These are phyloP conservation scores for Cyclophora punctaria DNA, from an alignment of 2,888 invertebrate species.

Conservation along the genomic window DNA sequence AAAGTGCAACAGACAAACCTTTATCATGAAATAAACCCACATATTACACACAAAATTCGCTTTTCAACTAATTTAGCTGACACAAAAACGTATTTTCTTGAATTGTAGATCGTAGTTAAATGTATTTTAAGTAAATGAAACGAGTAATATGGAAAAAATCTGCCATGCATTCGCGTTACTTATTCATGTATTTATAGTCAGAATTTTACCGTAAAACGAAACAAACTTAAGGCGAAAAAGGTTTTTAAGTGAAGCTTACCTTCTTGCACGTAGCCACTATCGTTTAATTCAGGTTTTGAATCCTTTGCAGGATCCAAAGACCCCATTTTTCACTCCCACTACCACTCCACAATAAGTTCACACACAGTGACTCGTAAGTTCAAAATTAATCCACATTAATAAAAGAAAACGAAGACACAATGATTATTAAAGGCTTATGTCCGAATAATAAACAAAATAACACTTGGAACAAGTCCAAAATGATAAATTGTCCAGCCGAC, in stretches of 20 bases:
- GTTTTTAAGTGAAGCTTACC: constrained; percentile 27
- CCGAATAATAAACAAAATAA: constrained; percentile 33
- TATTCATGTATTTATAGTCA: no score
- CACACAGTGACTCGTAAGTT: constrained; percentile 17
- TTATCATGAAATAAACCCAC: no score
- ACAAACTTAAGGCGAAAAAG: no score
- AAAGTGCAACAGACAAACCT: no score
- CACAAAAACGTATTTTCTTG: no score
- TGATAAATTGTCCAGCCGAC: constrained; percentile 2
- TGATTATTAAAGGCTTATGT: constrained; percentile 27
- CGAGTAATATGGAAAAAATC: no score
- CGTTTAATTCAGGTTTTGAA: constrained; percentile 37
- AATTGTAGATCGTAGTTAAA: no score
- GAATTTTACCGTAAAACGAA: no score
- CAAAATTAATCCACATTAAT: constrained; percentile 8
- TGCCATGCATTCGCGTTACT: no score
- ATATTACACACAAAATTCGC: no score
- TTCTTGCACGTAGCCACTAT: constrained; percentile 47
- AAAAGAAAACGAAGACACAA: constrained; percentile 37
- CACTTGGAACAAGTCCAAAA: constrained; percentile 47
- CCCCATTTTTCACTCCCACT: constrained; percentile 35
- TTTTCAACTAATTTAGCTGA: no score
- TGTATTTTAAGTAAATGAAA: no score
- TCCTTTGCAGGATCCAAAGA: constrained; percentile 31
- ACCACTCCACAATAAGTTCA: constrained; percentile 8